Conservation (phyloP, 2,797 vertebrate species). For the Channallabes apus region DNA sequence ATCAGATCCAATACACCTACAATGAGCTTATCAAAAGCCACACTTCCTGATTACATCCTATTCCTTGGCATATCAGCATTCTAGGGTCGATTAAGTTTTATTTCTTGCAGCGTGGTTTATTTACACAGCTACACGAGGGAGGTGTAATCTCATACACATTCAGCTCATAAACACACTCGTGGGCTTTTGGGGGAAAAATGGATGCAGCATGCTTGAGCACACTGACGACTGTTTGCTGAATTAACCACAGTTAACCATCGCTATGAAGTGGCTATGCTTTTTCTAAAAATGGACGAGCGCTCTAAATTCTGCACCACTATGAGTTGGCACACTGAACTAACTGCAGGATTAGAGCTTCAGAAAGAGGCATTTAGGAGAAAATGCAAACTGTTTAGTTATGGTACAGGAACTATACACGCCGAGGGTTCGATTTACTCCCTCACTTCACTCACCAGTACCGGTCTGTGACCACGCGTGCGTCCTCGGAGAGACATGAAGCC, state of each 20-base stretch:
- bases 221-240: conserved; percentile 34
- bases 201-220: conserved; percentile 24
- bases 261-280: conserved; percentile 15
- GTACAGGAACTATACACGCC: conserved; percentile 5
- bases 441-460: not conserved
- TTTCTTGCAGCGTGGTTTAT: conserved; percentile 23
- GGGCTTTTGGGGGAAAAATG: conserved; percentile 13
- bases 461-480: not conserved
- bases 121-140: conserved; percentile 31
- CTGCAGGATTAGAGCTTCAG: conserved; percentile 25
- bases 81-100: conserved; percentile 25
- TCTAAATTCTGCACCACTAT: conserved; percentile 6
- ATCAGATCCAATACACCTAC: conserved; percentile 4
- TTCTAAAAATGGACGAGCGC: conserved; percentile 22
- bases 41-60: conserved; percentile 15
- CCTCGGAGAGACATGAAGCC: conserved; percentile 17
- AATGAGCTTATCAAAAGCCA: conserved; percentile 22
- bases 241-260: conserved; percentile 32
- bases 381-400: conserved; percentile 24
- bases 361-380: conserved; percentile 20
- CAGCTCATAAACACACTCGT: conserved; percentile 28
- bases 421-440: not conserved
- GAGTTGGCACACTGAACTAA: conserved; percentile 23
- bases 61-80: conserved; percentile 22
- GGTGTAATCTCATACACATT: conserved; percentile 30